Evolutionary conservation across 2,888 invertebrate genomes (phyloP).

Genomic region (Pheosia tremula): DNA sequence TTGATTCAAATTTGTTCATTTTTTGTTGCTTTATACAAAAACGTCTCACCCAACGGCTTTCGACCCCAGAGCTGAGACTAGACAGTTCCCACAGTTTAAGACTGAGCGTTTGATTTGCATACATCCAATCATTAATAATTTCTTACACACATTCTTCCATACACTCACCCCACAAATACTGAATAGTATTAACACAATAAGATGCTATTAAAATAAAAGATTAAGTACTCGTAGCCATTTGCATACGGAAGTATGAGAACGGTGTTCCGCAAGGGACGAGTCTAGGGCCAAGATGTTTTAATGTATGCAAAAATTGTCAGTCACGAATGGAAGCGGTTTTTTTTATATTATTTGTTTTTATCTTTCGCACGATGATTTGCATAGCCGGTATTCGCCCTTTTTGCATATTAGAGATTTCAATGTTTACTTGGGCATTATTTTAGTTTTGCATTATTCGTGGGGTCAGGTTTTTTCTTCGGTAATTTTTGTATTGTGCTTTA

Average conservation of each 20-base stretch:
- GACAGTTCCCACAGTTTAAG: slow-evolving; percentile 69
- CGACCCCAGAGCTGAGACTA: slow-evolving; percentile 47
- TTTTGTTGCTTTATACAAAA: slow-evolving; percentile 41
- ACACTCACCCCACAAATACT: slow-evolving; percentile 63
- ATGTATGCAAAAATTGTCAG: slow-evolving; percentile 77
- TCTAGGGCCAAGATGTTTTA: slow-evolving; percentile 58
- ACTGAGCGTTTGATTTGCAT: slow-evolving; percentile 69
- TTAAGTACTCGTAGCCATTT: slow-evolving; percentile 74
- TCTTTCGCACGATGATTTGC: slow-evolving; percentile 82
- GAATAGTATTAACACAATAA: slow-evolving; percentile 76
- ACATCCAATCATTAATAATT: slow-evolving; percentile 76
- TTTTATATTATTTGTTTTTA: slow-evolving; percentile 77
- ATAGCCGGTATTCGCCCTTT: slow-evolving; percentile 78
- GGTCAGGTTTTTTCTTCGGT: slow-evolving; percentile 75
- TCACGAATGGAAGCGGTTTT: slow-evolving; percentile 77
- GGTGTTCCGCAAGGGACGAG: slow-evolving; percentile 63
- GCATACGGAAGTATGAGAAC: slow-evolving; percentile 79
- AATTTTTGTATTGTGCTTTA: slow-evolving; percentile 70
- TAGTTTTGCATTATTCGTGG: slow-evolving; percentile 69
- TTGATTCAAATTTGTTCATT: slow-evolving; percentile 25
- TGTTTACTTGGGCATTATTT: slow-evolving; percentile 81
- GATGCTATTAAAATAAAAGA: slow-evolving; percentile 84
- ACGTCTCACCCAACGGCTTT: slow-evolving; percentile 38
- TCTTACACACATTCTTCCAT: slow-evolving; percentile 59
- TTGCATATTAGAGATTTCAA: slow-evolving; percentile 76